phyloP scores from a whole-genome alignment of 92 coral and sea anemone species.

The Diadumene lineata region DNA sequence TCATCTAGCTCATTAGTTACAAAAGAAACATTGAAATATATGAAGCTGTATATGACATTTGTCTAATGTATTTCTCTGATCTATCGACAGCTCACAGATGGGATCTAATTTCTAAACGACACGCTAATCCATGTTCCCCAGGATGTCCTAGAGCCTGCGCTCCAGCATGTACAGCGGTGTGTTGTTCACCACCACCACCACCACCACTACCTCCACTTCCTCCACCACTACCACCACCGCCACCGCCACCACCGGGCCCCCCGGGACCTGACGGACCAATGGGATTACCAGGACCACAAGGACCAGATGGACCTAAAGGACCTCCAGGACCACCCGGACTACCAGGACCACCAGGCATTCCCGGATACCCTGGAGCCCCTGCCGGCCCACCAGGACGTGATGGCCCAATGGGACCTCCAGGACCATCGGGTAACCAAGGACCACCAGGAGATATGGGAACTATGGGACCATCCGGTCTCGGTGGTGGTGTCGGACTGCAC shows the following conservation, averaged over 20 bases:
- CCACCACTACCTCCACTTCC: conserved; percentile 50
- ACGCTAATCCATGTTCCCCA: conserved; percentile 54
- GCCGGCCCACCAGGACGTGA: conserved; percentile 98
- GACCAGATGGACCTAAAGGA: conserved; percentile 98
- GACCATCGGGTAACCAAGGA: conserved; percentile 91
- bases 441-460: conserved; percentile 92
- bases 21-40: neutral
- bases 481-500: conserved; percentile 68
- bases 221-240: conserved; percentile 91
- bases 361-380: conserved; percentile 93
- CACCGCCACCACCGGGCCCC: conserved; percentile 95
- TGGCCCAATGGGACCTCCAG: conserved; percentile 97
- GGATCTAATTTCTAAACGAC: conserved; percentile 36
- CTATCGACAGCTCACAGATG: neutral
- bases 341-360: conserved; percentile 95
- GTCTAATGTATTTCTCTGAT: neutral
- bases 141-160: conserved; percentile 51
- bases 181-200: conserved; percentile 62
- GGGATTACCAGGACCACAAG: conserved; percentile 91
- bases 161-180: conserved; percentile 61
- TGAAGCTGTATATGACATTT: neutral
- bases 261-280: conserved; percentile 95
- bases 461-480: conserved; percentile 69
- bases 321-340: conserved; percentile 98
- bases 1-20: neutral